A percentile compares a stretch with the other conserved stretches of the same genome.
These are phyloP conservation scores for Halesus radiatus DNA, from an alignment of 1,140 invertebrate species.

Conservation along the genomic window DNA sequence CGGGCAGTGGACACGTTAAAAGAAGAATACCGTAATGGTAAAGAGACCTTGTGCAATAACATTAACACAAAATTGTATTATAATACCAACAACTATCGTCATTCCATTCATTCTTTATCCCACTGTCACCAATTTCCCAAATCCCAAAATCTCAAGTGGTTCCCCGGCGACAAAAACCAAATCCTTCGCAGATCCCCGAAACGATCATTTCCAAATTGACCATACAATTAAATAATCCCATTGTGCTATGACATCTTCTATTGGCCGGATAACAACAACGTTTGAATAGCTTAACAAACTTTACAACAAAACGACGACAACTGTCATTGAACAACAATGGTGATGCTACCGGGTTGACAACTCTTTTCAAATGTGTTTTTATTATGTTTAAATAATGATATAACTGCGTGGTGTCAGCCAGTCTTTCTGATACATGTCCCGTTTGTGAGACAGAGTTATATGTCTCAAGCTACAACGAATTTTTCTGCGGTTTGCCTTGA, in stretches of 20 bases:
- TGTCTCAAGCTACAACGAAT: too few species aligned
- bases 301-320: conserved; percentile 22
- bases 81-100: too few species aligned
- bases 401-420: too few species aligned
- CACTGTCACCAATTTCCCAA: too few species aligned
- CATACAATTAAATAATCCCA: conserved; percentile 39
- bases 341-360: conserved; percentile 27
- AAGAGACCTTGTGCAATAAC: too few species aligned
- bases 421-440: too few species aligned
- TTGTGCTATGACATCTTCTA: background rate
- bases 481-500: too few species aligned
- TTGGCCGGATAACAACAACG: background rate
- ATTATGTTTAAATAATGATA: background rate
- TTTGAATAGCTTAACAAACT: background rate
- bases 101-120: too few species aligned
- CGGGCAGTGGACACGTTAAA: too few species aligned
- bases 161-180: background rate
- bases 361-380: conserved; percentile 33
- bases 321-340: conserved; percentile 10
- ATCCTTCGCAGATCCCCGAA: background rate
- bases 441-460: too few species aligned
- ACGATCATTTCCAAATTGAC: conserved; percentile 35
- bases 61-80: too few species aligned
- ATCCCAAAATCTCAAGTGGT: conserved; percentile 8
- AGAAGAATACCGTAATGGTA: too few species aligned